These are phyloP conservation scores for Pluvialis apricaria DNA, from an alignment of 2,113 vertebrate species.

Conservation along the genomic window DNA sequence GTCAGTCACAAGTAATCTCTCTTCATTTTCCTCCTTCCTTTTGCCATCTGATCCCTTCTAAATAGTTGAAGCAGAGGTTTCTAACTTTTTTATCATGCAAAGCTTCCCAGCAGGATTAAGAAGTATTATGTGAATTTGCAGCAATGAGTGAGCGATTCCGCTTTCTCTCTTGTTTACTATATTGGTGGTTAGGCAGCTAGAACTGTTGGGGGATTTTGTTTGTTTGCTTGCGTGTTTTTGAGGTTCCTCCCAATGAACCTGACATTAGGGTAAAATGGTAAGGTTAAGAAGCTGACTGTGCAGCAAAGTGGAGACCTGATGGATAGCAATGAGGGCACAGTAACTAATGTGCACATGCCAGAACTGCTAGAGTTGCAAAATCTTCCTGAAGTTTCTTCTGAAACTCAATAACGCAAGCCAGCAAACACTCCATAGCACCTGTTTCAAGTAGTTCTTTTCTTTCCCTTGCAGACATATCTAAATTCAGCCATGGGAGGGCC, in stretches of 20 bases:
- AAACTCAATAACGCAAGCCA: not conserved
- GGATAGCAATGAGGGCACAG: not conserved
- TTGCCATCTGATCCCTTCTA: not conserved
- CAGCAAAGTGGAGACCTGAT: not conserved
- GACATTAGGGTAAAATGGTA: accelerated
- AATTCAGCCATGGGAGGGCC: not conserved
- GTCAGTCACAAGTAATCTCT: not conserved
- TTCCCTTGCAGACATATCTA: not conserved
- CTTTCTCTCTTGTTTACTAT: not conserved
- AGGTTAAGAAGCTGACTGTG: not conserved
- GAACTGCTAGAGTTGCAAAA: not conserved
- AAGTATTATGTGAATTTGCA: not conserved
- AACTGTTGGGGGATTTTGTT: not conserved
- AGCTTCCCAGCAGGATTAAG: not conserved
- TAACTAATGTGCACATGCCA: not conserved
- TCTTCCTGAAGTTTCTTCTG: not conserved
- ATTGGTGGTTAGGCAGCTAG: not conserved
- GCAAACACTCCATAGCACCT: not conserved
- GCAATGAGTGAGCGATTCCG: not conserved
- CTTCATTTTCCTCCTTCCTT: not conserved
- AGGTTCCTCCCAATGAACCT: not conserved
- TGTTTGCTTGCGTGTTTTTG: not conserved
- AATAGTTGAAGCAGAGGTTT: not conserved
- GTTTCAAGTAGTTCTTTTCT: not conserved
- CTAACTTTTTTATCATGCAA: not conserved